These are phyloP conservation scores for Amia ocellicauda DNA, from an alignment of 2,113 vertebrate species.

Conservation along the genomic window DNA sequence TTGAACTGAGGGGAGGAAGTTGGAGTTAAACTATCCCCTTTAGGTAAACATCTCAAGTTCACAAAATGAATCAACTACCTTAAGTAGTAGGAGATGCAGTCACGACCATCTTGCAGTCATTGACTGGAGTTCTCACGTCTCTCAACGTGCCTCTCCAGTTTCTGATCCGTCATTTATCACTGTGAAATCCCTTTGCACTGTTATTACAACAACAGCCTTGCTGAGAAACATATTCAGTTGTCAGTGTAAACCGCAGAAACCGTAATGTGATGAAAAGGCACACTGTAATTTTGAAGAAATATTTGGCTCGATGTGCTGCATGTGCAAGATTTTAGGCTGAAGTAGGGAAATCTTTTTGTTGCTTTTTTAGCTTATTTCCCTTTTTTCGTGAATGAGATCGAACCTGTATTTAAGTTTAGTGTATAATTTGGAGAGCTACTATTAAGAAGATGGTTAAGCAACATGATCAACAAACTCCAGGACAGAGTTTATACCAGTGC, in stretches of 20 bases:
- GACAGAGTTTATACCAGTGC: slow-evolving; percentile 55
- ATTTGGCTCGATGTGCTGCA: slow-evolving; percentile 35
- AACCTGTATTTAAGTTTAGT: slow-evolving; percentile 60
- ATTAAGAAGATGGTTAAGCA: slow-evolving; percentile 52
- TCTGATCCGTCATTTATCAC: slow-evolving; percentile 55
- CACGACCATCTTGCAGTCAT: too few species aligned
- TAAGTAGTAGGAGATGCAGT: too few species aligned
- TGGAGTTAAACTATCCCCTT: too few species aligned
- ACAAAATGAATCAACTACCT: too few species aligned
- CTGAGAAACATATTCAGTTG: slow-evolving; percentile 32
- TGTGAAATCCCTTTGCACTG: slow-evolving; percentile 45
- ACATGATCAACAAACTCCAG: slow-evolving; percentile 52
- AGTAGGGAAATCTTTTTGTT: slow-evolving; percentile 32
- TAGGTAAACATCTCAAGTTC: too few species aligned
- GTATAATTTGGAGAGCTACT: slow-evolving; percentile 56
- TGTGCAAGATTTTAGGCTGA: slow-evolving; percentile 49
- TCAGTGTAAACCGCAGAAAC: slow-evolving; percentile 23
- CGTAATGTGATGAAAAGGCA: slow-evolving; percentile 21
- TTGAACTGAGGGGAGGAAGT: too few species aligned
- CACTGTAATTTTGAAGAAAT: slow-evolving; percentile 51
- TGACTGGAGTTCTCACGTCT: not conserved
- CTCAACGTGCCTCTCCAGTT: slow-evolving; percentile 40
- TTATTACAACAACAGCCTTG: slow-evolving; percentile 52
- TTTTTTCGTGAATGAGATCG: slow-evolving; percentile 43
- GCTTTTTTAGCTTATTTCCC: slow-evolving; percentile 30